Conservation (phyloP, 2,888 invertebrate species). For the Drosophila putrida region DNA sequence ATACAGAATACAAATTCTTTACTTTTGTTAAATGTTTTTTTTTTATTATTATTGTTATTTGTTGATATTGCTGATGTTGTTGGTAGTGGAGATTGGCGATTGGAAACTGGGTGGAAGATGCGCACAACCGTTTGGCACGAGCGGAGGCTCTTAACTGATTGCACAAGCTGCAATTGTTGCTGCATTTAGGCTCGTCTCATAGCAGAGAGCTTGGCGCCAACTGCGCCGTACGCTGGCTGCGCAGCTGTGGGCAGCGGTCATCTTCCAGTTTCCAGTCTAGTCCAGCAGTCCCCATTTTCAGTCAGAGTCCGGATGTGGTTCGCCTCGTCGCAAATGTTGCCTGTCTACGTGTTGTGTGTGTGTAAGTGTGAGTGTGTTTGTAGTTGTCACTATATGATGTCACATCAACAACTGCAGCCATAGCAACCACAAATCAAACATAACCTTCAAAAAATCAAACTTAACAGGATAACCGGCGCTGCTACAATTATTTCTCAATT, state of each 20-base stretch:
- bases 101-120: slow-evolving; percentile 41
- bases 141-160: slow-evolving; percentile 83
- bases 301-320: slow-evolving; percentile 55
- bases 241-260: slow-evolving; percentile 41
- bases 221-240: slow-evolving; percentile 12
- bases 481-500: too few species aligned
- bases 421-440: slow-evolving; percentile 23
- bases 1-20: slow-evolving; percentile 9
- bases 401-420: slow-evolving; percentile 15
- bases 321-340: slow-evolving; percentile 52
- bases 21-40: slow-evolving; percentile 1
- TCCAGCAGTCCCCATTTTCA: slow-evolving; percentile 15
- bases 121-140: slow-evolving; percentile 83
- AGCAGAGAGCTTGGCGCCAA: slow-evolving; percentile 51
- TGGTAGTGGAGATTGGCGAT: slow-evolving; percentile 1
- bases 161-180: slow-evolving; percentile 71
- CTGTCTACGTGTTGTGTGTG: slow-evolving; percentile 7
- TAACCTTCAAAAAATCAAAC: slow-evolving; percentile 30
- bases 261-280: slow-evolving; percentile 33
- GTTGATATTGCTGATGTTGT: slow-evolving; percentile 15
- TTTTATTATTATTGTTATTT: slow-evolving; percentile 17
- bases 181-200: slow-evolving; percentile 78
- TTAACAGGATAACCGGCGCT: slow-evolving; percentile 8
- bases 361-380: slow-evolving; percentile 6
- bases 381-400: slow-evolving; percentile 24